Base-by-base conservation (phyloP, 2,888 invertebrate species). In the Diabrotica balteata region DNA sequence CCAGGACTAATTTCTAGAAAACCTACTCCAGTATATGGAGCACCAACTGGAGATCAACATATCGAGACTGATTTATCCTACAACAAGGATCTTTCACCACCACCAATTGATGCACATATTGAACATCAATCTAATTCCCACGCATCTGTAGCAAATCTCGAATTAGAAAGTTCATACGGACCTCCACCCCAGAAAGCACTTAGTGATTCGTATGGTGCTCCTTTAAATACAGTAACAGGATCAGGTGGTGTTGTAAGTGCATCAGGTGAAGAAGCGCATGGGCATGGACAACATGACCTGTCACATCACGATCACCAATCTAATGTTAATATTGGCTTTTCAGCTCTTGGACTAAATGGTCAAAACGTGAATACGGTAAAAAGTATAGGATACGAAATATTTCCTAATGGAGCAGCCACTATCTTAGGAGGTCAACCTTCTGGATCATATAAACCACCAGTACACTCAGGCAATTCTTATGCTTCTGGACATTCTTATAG, bases 1-100 rank as follows among this genome's bases (percentile, higher is more conserved):
- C 90, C 93, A 8, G 93, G 93, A 0, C 88, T 91, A 0, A 81
- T 84, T 75, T 80, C 84, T 10, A 79, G 68, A 70, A 81, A 80
- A 59, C 82, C 81, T 57, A 72, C 80, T 9, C 73, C 78, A 60
- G 70, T 73, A 51, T 81, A 84, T 63, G 82, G 79, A 32, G 78
- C 76, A 17, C 83, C 84, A 11, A 66, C 71, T 42, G 72, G 68
- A 61, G 75, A 78, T 73, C 69, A 75, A 60, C 42, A 61, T 8
- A 8, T 42, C 22, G 58, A 58, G 9, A 43, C 44, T 49, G 63
- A 68, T 51, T 53, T 59, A 3, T 50, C 84, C 85, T 4, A 75
- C 76, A 46, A 81, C 80, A 66, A 73, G 73, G 63, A 82, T 82
- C 70, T 79, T 81, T 63, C 74, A 74, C 42, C 81, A 79, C 61